Conservation (phyloP, 2,797 vertebrate species). For the Protosalanx chinensis region DNA sequence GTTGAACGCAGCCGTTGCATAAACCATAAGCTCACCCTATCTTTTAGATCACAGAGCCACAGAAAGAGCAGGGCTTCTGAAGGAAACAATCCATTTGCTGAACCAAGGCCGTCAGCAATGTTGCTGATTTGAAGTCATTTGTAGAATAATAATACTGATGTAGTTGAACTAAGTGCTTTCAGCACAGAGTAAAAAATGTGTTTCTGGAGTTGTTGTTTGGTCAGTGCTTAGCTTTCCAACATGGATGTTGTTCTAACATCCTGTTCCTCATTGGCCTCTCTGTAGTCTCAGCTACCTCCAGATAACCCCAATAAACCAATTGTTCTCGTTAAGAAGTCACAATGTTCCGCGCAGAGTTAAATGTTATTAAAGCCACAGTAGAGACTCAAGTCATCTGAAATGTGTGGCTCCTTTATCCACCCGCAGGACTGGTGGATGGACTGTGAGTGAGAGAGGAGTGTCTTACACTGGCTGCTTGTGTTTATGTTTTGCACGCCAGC, state of each 20-base stretch:
- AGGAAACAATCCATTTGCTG: not conserved
- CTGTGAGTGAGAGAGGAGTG: slow-evolving; percentile 47
- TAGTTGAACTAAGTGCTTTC: not conserved
- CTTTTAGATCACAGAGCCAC: not conserved
- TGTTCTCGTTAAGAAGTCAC: slow-evolving; percentile 70
- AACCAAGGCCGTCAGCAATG: not conserved
- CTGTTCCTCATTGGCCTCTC: slow-evolving; percentile 43
- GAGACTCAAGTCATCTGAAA: slow-evolving; percentile 61
- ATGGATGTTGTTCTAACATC: slow-evolving; percentile 15
- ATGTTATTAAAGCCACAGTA: slow-evolving; percentile 62
- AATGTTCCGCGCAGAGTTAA: slow-evolving; percentile 64
- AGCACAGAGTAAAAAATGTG: not conserved
- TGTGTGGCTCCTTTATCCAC: slow-evolving; percentile 61
- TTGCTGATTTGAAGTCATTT: slow-evolving; percentile 1
- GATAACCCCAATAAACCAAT: slow-evolving; percentile 64
- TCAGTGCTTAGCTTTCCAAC: not conserved
- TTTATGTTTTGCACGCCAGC: slow-evolving; percentile 17
- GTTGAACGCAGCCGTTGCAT: not conserved
- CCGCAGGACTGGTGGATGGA: slow-evolving; percentile 54
- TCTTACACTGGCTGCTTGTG: slow-evolving; percentile 38
- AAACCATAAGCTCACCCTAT: not conserved
- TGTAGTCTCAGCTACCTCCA: slow-evolving; percentile 51
- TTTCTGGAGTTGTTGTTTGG: not conserved
- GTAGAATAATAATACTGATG: slow-evolving; percentile 4
- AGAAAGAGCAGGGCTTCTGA: not conserved